Conservation (phyloP, 2,113 vertebrate genomes). For the Jacana jacana region DNA sequence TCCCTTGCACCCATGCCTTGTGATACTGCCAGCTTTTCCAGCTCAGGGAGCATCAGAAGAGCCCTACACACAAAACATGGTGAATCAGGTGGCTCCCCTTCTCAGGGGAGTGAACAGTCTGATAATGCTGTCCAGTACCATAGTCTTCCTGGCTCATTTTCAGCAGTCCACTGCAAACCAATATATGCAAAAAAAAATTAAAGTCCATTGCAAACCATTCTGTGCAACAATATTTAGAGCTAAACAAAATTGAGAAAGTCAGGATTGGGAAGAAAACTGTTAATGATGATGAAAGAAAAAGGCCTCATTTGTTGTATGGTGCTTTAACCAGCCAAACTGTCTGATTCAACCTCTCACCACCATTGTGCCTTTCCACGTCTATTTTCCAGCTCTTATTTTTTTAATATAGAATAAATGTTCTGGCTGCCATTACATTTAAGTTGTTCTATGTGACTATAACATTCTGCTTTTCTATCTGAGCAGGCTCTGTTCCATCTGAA, state of each 20-base stretch:
- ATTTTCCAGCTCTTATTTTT: background rate
- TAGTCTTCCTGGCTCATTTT: background rate
- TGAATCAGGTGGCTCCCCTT: background rate
- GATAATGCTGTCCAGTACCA: background rate
- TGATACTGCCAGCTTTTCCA: background rate
- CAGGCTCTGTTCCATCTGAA: background rate
- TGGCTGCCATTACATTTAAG: background rate
- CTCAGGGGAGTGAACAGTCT: background rate
- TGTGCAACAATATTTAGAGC: background rate
- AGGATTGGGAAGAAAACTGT: background rate
- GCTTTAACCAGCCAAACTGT: background rate
- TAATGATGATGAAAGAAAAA: background rate
- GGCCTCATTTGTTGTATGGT: background rate
- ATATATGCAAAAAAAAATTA: background rate
- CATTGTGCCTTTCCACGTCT: background rate
- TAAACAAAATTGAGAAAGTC: background rate
- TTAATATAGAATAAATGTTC: background rate
- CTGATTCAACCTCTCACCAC: background rate
- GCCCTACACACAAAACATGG: rapidly evolving
- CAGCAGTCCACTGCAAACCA: background rate
- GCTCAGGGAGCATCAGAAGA: background rate
- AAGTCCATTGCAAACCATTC: background rate
- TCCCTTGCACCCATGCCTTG: background rate
- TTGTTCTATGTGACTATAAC: background rate
- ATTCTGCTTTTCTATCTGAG: slow-evolving; percentile 31